phyloP scores from a whole-genome alignment of 2,113 vertebrate species.

The Paracanthobrama guichenoti region DNA sequence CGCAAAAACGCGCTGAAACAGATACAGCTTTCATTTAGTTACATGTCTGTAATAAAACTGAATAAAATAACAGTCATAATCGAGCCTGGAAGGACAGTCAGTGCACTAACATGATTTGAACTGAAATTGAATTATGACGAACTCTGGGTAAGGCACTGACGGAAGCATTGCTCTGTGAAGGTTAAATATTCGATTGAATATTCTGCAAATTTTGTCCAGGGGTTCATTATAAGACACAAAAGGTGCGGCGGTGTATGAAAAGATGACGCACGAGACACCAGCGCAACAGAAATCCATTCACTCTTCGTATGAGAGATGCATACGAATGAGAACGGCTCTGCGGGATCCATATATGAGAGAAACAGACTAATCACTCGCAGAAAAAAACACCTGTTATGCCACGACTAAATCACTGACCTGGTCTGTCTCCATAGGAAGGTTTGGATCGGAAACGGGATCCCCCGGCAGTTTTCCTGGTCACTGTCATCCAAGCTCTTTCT shows the following conservation, averaged over 20 bases:
- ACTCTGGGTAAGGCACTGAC: not conserved
- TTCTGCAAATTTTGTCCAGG: not conserved
- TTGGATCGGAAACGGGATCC: slow-evolving; percentile 96
- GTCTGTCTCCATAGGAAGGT: slow-evolving; percentile 99
- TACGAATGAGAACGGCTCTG: slow-evolving; percentile 9
- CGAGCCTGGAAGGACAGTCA: not conserved
- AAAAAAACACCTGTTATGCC: slow-evolving; percentile 56
- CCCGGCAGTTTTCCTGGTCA: slow-evolving; percentile 90
- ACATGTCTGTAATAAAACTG: not conserved
- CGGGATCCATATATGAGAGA: not conserved
- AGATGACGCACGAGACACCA: slow-evolving; percentile 37
- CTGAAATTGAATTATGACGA: not conserved
- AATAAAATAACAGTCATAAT: not conserved
- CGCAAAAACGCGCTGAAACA: slow-evolving; percentile 92
- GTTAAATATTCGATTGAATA: not conserved
- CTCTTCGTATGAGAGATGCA: not conserved
- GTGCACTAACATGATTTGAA: not conserved
- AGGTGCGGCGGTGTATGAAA: slow-evolving; percentile 8
- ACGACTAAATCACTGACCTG: slow-evolving; percentile 80
- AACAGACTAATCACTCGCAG: not conserved
- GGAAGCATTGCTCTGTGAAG: not conserved
- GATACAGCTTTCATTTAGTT: slow-evolving; percentile 41
- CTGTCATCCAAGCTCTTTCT: slow-evolving; percentile 94
- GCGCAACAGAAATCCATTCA: not conserved
- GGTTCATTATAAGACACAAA: slow-evolving; percentile 3